Evolutionary conservation across 2,797 vertebrate species (phyloP).

Genomic region (Spinus olivaceus): DNA sequence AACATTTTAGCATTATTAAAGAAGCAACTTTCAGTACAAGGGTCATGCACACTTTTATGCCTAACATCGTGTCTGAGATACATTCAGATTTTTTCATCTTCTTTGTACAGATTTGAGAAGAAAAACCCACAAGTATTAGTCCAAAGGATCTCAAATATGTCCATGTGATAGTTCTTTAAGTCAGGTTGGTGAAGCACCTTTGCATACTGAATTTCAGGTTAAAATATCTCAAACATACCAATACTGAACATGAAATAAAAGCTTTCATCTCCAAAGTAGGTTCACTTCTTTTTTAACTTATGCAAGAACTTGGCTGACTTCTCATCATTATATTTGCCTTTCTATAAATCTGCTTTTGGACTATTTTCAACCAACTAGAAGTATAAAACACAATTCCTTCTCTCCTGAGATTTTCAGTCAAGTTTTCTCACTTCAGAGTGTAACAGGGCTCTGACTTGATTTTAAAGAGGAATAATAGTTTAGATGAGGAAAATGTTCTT

Average conservation of each 20-base stretch:
- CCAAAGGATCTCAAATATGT: neutral
- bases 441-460: neutral
- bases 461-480: neutral
- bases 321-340: neutral
- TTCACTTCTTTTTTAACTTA: neutral
- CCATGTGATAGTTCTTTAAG: neutral
- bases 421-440: neutral
- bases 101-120: neutral
- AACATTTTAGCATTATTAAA: neutral
- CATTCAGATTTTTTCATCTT: neutral
- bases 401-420: neutral
- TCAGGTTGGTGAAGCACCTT: neutral
- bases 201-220: neutral
- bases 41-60: neutral
- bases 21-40: neutral
- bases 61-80: neutral
- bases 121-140: neutral
- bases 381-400: neutral
- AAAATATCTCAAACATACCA: neutral
- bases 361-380: neutral
- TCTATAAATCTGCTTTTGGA: neutral
- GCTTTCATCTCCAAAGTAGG: neutral
- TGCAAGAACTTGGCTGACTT: neutral
- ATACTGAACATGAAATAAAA: neutral
- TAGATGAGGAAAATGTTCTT: neutral